Base-by-base conservation (phyloP, 2,797 vertebrate genomes). In the Cyprinella venusta region DNA sequence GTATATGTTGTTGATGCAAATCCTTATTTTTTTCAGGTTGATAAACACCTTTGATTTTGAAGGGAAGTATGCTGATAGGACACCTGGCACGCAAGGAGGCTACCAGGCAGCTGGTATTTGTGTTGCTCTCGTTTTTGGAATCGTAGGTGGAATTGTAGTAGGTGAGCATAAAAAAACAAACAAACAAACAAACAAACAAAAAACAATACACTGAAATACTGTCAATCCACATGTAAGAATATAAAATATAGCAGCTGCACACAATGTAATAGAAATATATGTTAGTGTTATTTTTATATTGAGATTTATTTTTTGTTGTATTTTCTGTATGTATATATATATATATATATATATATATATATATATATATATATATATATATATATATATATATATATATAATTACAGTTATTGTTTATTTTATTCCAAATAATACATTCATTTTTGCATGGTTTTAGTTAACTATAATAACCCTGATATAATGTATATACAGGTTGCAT, bases 21-120 rank as follows among this genome's bases (percentile, higher is more conserved):
- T 76, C 33, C 72, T 79, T 81, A 26, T 33, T 33, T 59, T 19
- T 81, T 0, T 2, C 86, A 99, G 97, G 91, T 88, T 97, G 79
- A 80, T 87, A 54, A 88, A 81, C 45, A 89, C 91, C 0, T 97
- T 98, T 87, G 92, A 88, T 85, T 94, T 96, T 86, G 76, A 87
- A 0, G 94, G 90, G 0, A 0, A 0, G 0, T 96, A 90, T 72
- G 54, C 0, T 6, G 0, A 30, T 0, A 91, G 96, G 90, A 84
- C 89, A 0, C 19, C 92, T 2, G 88, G 83, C 3, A 88, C 85
- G 0, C 98, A 99, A 90, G 98, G 97, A 19, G 94, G 93, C 5
- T 97, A 88, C 91, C 98, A 99, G 93, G 96, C 97, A 0, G 97
- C 96, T 0, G 97, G 96, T 7, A 92, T 97, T 0, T 94, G 94